Conservation (phyloP, 2,113 vertebrate genomes). For the Brachirus orientalis region DNA sequence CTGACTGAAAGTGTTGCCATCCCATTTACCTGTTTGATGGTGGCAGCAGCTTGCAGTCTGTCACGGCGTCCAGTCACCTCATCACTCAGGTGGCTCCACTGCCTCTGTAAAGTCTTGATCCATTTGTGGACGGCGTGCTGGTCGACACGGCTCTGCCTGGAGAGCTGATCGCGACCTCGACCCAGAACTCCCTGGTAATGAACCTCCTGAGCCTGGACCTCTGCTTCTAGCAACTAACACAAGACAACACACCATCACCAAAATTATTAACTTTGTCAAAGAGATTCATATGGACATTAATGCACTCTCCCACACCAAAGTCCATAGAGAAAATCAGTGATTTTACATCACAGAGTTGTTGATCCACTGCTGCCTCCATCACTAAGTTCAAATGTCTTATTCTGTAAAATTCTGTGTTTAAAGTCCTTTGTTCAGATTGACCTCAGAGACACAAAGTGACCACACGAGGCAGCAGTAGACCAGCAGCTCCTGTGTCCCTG, state of each 20-base stretch:
- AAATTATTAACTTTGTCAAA: background rate
- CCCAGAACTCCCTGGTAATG: conserved; percentile 77
- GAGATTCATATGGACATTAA: background rate
- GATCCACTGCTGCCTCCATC: too few relatives aligned
- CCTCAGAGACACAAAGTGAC: too few relatives aligned
- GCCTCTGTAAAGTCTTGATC: conserved; percentile 78
- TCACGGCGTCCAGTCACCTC: conserved; percentile 63
- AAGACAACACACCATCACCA: background rate
- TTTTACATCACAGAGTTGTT: too few relatives aligned
- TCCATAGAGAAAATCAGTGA: too few relatives aligned
- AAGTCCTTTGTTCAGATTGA: too few relatives aligned
- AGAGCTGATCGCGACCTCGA: conserved; percentile 81
- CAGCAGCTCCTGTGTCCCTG: too few relatives aligned
- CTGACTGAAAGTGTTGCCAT: background rate
- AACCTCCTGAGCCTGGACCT: conserved; percentile 83
- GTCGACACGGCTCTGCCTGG: conserved; percentile 40
- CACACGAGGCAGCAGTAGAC: too few relatives aligned
- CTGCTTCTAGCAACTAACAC: conserved; percentile 82
- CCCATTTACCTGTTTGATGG: conserved; percentile 62
- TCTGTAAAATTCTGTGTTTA: too few relatives aligned
- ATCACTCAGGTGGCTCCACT: conserved; percentile 84
- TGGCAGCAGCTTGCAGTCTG: conserved; percentile 82
- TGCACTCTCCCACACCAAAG: too few relatives aligned
- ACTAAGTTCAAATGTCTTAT: too few relatives aligned
- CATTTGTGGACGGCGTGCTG: conserved; percentile 77